Base-by-base conservation (phyloP, 2,888 invertebrate species). In the Agonopterix heracliana region DNA sequence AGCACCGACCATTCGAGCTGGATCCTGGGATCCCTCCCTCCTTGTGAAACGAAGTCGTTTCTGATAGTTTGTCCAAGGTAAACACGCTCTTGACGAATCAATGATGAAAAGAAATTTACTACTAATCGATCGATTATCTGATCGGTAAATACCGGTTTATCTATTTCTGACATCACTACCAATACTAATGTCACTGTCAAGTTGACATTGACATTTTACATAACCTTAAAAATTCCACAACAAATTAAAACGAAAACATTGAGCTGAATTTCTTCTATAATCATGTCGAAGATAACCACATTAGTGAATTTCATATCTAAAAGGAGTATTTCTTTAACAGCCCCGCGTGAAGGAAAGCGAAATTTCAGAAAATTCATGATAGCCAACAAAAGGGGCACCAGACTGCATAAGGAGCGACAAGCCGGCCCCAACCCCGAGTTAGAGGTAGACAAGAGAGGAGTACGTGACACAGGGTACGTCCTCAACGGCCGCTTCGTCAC, bases 311-410 rank as follows among this genome's bases (percentile, higher is more conserved):
- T 73, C 42, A 54, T 83, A 50, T 58, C 79, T 1, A 81, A 74
- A 60, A 69, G 89, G 54, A 67, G 68, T 34, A 84, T 89, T 59
- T 81, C 81, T 10, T 9, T 87, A 40, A 70, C 88, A 17, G 65
- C 72, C 9, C 74, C 81, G 1, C 64, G 79, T 3, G 84, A 87
- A 62, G 95, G 95, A 1, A 96, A 96, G 80, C 90, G 93, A 56
- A 96, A 96, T 82, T 96, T 96, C 64, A 89, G 92, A 42, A 96
- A 96, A 81, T 96, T 97, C 71, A 78, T 91, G 2, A 66, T 95
- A 0, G 90, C 91, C 36, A 94, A 94, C 66, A 96, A 96, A 71
- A 89, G 96, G 56, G 96, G 96, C 1, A 90, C 93, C 1, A 85
- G 88, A 55, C 64, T 87, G 3, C 93, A 93, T 59, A 95, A 93